Percentiles rank a stretch among this genome's conserved stretches.
Conservation (phyloP, 2,113 vertebrate species). For the Melanocharis versteri region DNA sequence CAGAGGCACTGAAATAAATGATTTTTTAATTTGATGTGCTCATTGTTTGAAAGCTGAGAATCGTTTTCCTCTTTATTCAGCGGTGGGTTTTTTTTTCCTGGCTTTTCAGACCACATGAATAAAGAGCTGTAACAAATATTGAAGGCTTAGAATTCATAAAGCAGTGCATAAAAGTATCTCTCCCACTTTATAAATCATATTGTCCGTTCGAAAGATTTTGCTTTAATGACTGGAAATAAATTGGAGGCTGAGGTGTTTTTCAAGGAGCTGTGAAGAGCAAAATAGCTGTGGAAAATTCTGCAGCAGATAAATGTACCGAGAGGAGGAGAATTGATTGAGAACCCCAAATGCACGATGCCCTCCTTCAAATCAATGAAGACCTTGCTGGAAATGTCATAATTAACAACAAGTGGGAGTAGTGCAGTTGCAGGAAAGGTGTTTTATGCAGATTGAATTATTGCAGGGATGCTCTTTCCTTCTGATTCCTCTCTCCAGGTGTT, state of each 20-base stretch:
- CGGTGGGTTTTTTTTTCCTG: not conserved
- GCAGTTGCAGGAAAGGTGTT: not conserved
- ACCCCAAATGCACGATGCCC: not conserved
- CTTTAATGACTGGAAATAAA: slow-evolving; percentile 38
- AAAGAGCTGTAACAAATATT: slow-evolving; percentile 21
- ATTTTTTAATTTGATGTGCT: slow-evolving; percentile 39
- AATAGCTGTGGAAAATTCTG: not conserved
- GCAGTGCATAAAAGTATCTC: not conserved
- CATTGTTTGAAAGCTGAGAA: slow-evolving; percentile 31
- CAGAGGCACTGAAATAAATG: not conserved
- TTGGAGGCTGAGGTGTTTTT: slow-evolving; percentile 23
- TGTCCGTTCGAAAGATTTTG: not conserved
- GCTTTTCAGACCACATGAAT: not conserved
- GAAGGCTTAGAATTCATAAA: slow-evolving; percentile 33
- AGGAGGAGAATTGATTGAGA: not conserved
- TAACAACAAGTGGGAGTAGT: not conserved
- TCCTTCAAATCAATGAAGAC: not conserved
- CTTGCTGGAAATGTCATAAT: slow-evolving; percentile 4
- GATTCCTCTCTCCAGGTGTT: not conserved
- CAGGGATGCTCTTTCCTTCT: not conserved
- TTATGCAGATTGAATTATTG: not conserved
- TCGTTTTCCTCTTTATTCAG: not conserved
- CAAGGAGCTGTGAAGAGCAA: not conserved
- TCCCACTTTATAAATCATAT: slow-evolving; percentile 18
- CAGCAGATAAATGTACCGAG: not conserved